phyloP scores from a whole-genome alignment of 2,113 vertebrate species.

The Aviceda subcristata region DNA sequence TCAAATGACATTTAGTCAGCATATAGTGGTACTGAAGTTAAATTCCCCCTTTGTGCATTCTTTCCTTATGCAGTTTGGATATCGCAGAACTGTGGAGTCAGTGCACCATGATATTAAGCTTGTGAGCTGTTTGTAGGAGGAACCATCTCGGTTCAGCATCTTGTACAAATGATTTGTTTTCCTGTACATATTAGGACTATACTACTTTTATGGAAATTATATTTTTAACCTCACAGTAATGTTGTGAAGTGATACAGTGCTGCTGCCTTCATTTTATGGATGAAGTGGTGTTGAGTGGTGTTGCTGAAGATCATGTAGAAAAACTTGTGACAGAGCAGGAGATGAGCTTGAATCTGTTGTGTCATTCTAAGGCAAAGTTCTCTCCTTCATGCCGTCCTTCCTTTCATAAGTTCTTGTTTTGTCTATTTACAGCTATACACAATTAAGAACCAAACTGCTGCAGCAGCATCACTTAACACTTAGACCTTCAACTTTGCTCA shows the following conservation, averaged over 20 bases:
- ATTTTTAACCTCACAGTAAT: neutral
- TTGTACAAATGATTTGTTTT: neutral
- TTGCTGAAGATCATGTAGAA: neutral
- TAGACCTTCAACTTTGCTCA: neutral
- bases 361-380: neutral
- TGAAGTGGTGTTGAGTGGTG: neutral
- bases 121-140: neutral
- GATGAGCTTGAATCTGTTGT: neutral
- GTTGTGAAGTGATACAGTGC: neutral
- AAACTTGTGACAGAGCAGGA: neutral
- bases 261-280: neutral
- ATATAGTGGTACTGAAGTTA: neutral
- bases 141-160: neutral
- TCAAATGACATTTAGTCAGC: neutral
- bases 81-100: neutral
- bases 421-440: neutral
- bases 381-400: neutral
- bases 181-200: neutral
- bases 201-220: neutral
- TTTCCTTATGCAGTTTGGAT: neutral
- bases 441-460: constrained; percentile 29
- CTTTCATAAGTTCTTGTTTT: neutral
- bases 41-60: neutral
- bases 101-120: neutral
- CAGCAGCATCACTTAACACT: neutral